phyloP scores from a whole-genome alignment of 2,113 vertebrate genomes.

The Anseranas semipalmata region DNA sequence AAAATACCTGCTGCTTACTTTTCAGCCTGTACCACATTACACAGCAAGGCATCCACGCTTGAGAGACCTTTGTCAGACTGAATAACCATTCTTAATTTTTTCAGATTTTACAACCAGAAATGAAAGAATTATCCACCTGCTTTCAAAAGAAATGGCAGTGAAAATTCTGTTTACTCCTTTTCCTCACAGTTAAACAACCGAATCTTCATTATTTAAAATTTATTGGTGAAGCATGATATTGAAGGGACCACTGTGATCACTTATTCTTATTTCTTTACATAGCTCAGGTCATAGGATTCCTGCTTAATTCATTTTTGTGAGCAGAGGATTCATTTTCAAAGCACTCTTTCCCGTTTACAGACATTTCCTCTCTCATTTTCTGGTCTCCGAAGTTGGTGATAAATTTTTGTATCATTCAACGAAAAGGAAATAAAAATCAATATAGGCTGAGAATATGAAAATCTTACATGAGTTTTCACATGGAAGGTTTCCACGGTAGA shows the following conservation, averaged over 20 bases:
- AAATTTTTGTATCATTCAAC: background rate
- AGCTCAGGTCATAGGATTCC: background rate
- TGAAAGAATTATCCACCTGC: background rate
- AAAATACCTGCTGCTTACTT: slow-evolving; percentile 13
- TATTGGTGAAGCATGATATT: background rate
- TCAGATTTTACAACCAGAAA: background rate
- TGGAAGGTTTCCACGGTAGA: background rate
- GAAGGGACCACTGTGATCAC: background rate
- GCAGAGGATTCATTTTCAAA: background rate
- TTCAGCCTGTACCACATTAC: background rate
- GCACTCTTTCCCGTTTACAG: background rate
- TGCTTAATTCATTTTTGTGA: background rate
- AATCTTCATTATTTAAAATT: background rate
- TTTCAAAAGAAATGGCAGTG: background rate
- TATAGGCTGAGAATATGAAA: background rate
- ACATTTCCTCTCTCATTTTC: background rate
- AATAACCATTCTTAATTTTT: background rate
- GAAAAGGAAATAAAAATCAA: background rate
- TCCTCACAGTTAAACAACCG: background rate
- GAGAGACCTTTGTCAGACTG: background rate
- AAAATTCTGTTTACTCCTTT: background rate
- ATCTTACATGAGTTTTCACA: background rate
- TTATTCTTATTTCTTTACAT: background rate
- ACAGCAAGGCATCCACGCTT: background rate
- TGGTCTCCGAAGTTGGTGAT: background rate